Percentiles rank a stretch among this genome's conserved stretches.
phyloP scores from a whole-genome alignment of 2,888 invertebrate genomes.

The Papilio protenor region DNA sequence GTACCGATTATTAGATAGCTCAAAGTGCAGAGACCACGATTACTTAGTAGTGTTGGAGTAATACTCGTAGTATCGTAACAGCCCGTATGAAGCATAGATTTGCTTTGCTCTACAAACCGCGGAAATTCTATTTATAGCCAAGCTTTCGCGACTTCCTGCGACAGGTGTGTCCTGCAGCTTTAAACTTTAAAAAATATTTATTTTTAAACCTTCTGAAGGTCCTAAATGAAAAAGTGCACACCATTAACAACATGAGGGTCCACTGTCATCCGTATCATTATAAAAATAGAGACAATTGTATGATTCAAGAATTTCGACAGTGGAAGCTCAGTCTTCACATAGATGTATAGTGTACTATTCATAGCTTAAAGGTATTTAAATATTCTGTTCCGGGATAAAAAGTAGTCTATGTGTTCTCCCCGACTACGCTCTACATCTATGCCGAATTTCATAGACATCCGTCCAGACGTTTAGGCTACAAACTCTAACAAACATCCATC shows the following conservation, averaged over 20 bases:
- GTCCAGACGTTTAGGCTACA: too few relatives aligned
- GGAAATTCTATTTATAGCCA: neutral
- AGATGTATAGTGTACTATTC: neutral
- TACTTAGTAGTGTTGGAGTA: neutral
- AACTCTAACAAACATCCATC: too few relatives aligned
- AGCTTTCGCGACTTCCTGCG: constrained; percentile 1
- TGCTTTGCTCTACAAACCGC: neutral
- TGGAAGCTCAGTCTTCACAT: neutral
- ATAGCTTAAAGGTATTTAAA: neutral
- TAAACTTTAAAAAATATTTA: neutral
- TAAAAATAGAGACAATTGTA: too few relatives aligned
- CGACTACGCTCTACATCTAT: too few relatives aligned
- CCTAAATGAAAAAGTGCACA: neutral
- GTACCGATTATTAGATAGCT: neutral
- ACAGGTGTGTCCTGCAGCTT: neutral
- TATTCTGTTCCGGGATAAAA: too few relatives aligned
- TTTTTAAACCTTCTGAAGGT: neutral
- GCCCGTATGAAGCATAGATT: neutral
- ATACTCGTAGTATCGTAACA: neutral
- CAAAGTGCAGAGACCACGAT: too few relatives aligned
- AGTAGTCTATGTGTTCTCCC: too few relatives aligned
- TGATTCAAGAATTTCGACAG: neutral
- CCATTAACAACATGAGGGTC: neutral
- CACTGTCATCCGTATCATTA: too few relatives aligned
- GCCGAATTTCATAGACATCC: too few relatives aligned